A percentile compares a stretch with the other conserved stretches of the same genome.
phyloP scores from a whole-genome alignment of 2,797 vertebrate genomes.

The Centropyge bicolor region DNA sequence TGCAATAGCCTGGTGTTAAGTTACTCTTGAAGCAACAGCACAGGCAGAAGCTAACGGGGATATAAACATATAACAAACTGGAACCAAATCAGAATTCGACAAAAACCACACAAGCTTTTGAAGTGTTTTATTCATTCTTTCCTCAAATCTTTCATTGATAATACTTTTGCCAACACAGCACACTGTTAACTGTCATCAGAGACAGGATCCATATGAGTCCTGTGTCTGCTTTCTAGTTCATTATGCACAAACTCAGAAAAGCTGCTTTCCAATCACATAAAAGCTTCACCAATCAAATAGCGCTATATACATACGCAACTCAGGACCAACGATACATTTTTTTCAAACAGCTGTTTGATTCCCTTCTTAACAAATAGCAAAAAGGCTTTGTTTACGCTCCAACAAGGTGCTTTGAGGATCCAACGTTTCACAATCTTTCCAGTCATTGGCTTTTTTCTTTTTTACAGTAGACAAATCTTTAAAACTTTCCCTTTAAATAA shows the following conservation, averaged over 20 bases:
- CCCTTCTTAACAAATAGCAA: constrained; percentile 66
- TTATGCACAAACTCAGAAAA: constrained; percentile 69
- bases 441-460: constrained; percentile 44
- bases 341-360: constrained; percentile 52
- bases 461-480: constrained; percentile 48
- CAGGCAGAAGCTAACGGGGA: not conserved
- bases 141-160: constrained; percentile 65
- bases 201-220: constrained; percentile 70
- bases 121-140: constrained; percentile 71
- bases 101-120: constrained; percentile 32
- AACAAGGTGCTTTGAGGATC: constrained; percentile 70
- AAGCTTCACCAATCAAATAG: constrained; percentile 70
- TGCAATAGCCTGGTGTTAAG: not conserved
- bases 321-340: constrained; percentile 43
- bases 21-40: not conserved
- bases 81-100: not conserved
- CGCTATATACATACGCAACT: constrained; percentile 78
- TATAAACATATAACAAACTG: not conserved
- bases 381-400: constrained; percentile 78
- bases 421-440: constrained; percentile 54
- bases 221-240: constrained; percentile 76
- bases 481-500: constrained; percentile 37
- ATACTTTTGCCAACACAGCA: constrained; percentile 73
- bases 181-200: constrained; percentile 73
- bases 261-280: constrained; percentile 66